phyloP scores from a whole-genome alignment of 2,797 vertebrate genomes.

The Bovichtus variegatus region DNA sequence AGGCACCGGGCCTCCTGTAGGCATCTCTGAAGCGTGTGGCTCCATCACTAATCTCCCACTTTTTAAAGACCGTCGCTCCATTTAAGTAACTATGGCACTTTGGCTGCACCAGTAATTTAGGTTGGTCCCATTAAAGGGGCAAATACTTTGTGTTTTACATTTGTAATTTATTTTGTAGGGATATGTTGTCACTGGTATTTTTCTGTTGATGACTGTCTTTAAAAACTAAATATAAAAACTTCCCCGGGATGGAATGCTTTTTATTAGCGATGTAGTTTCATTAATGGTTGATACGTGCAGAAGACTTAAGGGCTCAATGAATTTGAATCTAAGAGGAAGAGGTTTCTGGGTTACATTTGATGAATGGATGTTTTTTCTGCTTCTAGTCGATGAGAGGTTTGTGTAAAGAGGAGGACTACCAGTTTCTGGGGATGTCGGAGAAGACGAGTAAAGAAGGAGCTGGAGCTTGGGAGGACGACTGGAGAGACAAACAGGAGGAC shows the following conservation, averaged over 20 bases:
- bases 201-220: no score
- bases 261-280: not conserved
- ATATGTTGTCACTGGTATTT: no score
- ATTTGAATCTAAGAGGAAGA: not conserved
- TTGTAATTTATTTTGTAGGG: no score
- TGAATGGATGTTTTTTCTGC: constrained; percentile 7
- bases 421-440: constrained; percentile 67
- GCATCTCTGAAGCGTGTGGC: no score
- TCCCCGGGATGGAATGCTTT: not conserved
- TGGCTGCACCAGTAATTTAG: no score
- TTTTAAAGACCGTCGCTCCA: no score
- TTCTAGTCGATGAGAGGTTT: constrained; percentile 82
- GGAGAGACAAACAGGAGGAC: constrained; percentile 61
- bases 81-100: no score
- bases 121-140: no score
- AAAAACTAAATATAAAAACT: no score
- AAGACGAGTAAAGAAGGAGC: constrained; percentile 4
- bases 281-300: not conserved
- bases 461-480: constrained; percentile 36
- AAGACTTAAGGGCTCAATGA: not conserved
- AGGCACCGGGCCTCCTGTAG: no score
- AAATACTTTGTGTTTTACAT: no score
- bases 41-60: no score
- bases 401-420: constrained; percentile 85
- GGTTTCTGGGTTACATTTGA: not conserved